Evolutionary conservation across 2,888 invertebrate species (phyloP), one percentile per base, ranked within the genome.

Genomic region (Balanococcus diminutus): DNA sequence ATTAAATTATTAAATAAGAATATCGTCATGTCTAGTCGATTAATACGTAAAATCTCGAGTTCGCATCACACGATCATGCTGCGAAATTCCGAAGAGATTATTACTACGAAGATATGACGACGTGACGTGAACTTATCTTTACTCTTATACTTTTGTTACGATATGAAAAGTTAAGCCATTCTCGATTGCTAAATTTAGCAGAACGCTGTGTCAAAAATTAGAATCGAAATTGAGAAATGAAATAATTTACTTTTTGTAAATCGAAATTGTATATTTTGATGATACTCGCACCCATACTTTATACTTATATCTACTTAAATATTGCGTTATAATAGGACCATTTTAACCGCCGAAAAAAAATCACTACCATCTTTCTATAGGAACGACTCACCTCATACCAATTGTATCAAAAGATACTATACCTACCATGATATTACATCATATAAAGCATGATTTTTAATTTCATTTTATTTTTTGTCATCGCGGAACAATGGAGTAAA

Each of bases 391-490:
- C 28, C 67, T 67, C 67, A 28, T 19, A 67, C 28, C n/a, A 14
- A 67, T 56, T 56, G 56, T 56, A 56, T 56, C 56, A 56, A 56
- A 56, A 56, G 56, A 67, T 28, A 14, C 3, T 67, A 31, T 28
- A 28, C 14, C 28, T 28, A 28, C 14, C 28, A 28, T 28, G 67
- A 67, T 67, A 28, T 67, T 67, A 28, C 28, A 67, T 67, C 28
- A 67, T 28, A 67, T 28, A 25, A 28, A 67, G 67, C 67, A 8
- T 67, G 67, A 67, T 67, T 67, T 67, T 67, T 67, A 67, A 67
- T 67, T 67, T 67, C 31, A 67, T 61, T 67, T 67, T 16, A 67
- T 61, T 67, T 61, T 25, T 67, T 67, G 67, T 67, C 67, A 67
- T 67, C 67, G 11, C 28, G 28, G 67, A 67, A 67, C 28, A 67